Conservation (phyloP, 92 coral and sea anemone species). For the Actinernus sp. region DNA sequence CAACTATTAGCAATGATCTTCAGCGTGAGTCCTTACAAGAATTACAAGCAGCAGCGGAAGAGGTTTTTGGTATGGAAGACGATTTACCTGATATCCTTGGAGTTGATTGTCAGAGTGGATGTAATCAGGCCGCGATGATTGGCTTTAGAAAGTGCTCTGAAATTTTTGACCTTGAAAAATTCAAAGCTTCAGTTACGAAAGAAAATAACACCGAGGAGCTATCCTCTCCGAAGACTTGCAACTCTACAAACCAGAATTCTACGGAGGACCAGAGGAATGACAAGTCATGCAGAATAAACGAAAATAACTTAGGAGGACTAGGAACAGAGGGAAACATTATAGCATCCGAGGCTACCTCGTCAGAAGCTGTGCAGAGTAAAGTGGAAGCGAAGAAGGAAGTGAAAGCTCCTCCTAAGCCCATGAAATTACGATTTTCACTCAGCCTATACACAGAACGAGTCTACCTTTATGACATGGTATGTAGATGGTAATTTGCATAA, state of each 20-base stretch:
- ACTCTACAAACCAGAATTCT: background rate
- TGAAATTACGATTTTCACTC: constrained; percentile 77
- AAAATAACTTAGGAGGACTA: too few species aligned
- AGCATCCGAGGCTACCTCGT: background rate
- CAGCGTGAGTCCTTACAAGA: constrained; percentile 40
- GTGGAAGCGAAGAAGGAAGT: background rate
- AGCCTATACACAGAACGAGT: constrained; percentile 94
- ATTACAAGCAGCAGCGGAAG: constrained; percentile 71
- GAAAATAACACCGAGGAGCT: background rate
- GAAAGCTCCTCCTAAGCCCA: constrained; percentile 46
- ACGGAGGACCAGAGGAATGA: background rate
- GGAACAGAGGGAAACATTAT: too few species aligned
- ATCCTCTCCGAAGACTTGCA: too few species aligned
- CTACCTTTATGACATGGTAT: constrained; percentile 83
- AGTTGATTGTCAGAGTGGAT: background rate
- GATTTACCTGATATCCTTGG: constrained; percentile 50
- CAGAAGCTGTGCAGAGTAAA: background rate
- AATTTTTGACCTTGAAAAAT: constrained; percentile 8
- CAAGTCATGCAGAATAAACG: background rate
- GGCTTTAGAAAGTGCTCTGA: constrained; percentile 41
- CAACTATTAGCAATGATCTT: too few species aligned
- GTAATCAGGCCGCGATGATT: too few species aligned
- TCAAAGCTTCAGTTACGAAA: background rate
- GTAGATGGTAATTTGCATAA: too few species aligned
- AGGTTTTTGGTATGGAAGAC: constrained; percentile 57